A percentile compares a stretch with the other conserved stretches of the same genome.
Conservation (phyloP, 2,113 vertebrate species). For the Peromyscus maniculatus region DNA sequence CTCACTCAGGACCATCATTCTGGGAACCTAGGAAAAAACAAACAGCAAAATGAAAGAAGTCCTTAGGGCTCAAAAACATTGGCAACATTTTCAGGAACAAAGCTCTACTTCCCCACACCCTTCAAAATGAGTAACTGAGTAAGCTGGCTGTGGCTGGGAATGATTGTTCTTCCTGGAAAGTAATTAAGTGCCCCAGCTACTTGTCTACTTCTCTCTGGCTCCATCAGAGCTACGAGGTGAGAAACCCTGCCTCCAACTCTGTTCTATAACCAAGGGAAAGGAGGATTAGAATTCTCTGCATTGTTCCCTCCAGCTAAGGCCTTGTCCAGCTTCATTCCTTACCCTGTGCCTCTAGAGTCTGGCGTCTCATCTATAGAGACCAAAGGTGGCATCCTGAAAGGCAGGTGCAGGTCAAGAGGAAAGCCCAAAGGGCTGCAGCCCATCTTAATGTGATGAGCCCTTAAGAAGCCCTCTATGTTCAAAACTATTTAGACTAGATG, state of each 20-base stretch:
- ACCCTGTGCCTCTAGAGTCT: background rate
- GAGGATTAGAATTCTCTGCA: background rate
- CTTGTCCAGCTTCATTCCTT: background rate
- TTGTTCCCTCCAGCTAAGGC: background rate
- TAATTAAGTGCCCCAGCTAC: background rate
- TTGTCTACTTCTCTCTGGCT: background rate
- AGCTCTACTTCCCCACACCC: background rate
- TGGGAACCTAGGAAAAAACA: background rate
- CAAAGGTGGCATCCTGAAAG: slow-evolving; percentile 32
- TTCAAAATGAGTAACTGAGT: background rate
- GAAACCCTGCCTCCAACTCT: background rate
- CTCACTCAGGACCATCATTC: background rate
- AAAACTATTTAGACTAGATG: slow-evolving; percentile 26
- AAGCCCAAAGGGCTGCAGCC: background rate
- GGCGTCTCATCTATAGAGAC: background rate
- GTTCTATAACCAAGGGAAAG: background rate
- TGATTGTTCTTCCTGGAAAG: background rate
- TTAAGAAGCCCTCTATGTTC: slow-evolving; percentile 12
- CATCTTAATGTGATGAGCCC: background rate
- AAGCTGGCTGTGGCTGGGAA: background rate
- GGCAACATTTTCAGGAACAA: slow-evolving; percentile 35
- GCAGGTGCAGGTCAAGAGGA: background rate
- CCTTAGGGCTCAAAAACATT: slow-evolving; percentile 10
- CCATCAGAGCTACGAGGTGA: slow-evolving; percentile 29
- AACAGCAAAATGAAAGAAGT: background rate